Conservation (phyloP, 1,140 invertebrate species). For the Scaptomyza hsui region DNA sequence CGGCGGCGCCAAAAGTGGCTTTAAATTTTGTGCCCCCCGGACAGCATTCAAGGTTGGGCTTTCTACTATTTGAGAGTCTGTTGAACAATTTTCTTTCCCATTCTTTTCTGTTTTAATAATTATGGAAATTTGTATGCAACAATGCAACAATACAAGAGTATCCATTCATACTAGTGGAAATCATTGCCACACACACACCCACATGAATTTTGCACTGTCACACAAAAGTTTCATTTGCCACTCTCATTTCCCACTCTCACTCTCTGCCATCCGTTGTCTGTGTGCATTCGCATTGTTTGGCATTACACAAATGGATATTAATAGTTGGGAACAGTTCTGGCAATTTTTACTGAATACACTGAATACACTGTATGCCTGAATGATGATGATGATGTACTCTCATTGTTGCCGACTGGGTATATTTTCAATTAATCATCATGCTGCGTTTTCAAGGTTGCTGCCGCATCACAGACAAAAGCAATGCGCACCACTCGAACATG, state of each 20-base stretch:
- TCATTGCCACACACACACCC: slow-evolving; percentile 59
- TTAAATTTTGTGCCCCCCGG: slow-evolving; percentile 38
- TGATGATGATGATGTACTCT: slow-evolving; percentile 33
- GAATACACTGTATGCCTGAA: slow-evolving; percentile 32
- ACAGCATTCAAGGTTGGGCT: slow-evolving; percentile 57
- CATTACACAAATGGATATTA: slow-evolving; percentile 73
- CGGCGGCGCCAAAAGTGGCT: slow-evolving; percentile 26
- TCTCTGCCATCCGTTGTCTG: slow-evolving; percentile 1
- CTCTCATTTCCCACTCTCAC: slow-evolving; percentile 7
- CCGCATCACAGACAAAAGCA: slow-evolving; percentile 38
- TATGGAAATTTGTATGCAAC: slow-evolving; percentile 72
- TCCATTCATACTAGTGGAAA: slow-evolving; percentile 40
- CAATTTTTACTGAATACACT: slow-evolving; percentile 9
- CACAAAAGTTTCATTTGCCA: slow-evolving; percentile 65
- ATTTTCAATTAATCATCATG: slow-evolving; percentile 76
- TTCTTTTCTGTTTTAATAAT: slow-evolving; percentile 44
- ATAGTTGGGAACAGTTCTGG: slow-evolving; percentile 54
- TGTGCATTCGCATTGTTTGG: slow-evolving; percentile 68
- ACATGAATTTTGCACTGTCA: slow-evolving; percentile 26
- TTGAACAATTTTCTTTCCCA: slow-evolving; percentile 10
- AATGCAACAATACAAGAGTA: slow-evolving; percentile 31
- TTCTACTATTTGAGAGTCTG: slow-evolving; percentile 32
- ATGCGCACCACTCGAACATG: slow-evolving; percentile 49
- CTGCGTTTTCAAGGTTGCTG: slow-evolving; percentile 52
- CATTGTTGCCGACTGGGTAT: slow-evolving; percentile 63